Evolutionary conservation across 2,888 invertebrate species (phyloP).

Genomic region (Cecidostiba fungosa): DNA sequence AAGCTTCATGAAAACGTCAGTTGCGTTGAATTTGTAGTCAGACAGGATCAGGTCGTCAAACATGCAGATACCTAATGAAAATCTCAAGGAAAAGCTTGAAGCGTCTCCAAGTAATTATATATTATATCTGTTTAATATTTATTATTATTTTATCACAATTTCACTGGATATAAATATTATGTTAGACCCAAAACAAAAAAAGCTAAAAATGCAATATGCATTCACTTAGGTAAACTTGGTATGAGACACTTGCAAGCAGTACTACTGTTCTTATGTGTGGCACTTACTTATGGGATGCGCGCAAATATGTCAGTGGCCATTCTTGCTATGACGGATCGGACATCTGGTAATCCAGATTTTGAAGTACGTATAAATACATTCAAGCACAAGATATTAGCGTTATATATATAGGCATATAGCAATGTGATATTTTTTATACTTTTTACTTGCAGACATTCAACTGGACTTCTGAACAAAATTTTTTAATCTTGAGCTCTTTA

Average conservation of each 20-base stretch:
- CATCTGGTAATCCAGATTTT: not conserved
- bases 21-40: not conserved
- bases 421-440: too few relatives aligned
- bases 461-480: constrained; percentile 83
- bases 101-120: not conserved
- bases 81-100: not conserved
- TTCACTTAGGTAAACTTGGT: constrained; percentile 77
- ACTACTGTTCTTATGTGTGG: constrained; percentile 81
- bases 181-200: not conserved
- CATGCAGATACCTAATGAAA: not conserved
- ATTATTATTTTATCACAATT: not conserved
- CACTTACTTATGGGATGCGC: constrained; percentile 81
- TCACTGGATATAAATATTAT: not conserved
- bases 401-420: too few relatives aligned
- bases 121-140: not conserved
- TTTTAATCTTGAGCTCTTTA: constrained; percentile 84
- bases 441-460: constrained; percentile 81
- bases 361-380: not conserved
- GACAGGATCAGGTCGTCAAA: not conserved
- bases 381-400: too few relatives aligned
- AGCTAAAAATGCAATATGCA: not conserved
- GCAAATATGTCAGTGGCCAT: constrained; percentile 82
- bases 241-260: constrained; percentile 82
- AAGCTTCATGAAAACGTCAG: not conserved
- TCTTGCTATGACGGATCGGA: constrained; percentile 81